Evolutionary conservation across 2,797 vertebrate species (phyloP).

Genomic region (Cygnus olor): DNA sequence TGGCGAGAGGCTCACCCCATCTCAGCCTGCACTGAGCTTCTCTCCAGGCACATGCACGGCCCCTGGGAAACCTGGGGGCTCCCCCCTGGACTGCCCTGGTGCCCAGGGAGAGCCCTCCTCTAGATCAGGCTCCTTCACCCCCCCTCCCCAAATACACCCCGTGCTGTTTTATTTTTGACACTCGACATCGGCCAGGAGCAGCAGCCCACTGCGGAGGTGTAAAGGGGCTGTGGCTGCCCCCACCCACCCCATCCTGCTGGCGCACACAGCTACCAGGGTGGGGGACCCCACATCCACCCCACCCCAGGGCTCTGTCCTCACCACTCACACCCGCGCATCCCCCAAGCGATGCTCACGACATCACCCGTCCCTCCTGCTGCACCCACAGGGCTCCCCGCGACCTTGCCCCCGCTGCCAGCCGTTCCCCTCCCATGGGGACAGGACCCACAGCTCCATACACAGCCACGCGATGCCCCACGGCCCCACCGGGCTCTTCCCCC

Average conservation of each 20-base stretch:
- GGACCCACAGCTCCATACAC: neutral
- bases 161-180: neutral
- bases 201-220: neutral
- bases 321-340: accelerated
- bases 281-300: neutral
- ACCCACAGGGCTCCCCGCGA: neutral
- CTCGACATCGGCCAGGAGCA: neutral
- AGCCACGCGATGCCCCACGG: accelerated
- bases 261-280: neutral
- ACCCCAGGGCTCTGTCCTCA: neutral
- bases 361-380: neutral
- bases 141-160: neutral
- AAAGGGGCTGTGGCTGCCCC: neutral
- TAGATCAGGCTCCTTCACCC: neutral
- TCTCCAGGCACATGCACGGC: neutral
- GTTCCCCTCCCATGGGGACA: neutral
- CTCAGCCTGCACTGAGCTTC: neutral
- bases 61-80: neutral
- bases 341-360: accelerated
- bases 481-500: neutral
- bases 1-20: neutral
- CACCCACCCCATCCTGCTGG: neutral
- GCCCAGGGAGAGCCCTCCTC: slow-evolving; percentile 14
- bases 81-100: neutral
- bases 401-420: accelerated